These are phyloP conservation scores for Microctonus hyperodae DNA, from an alignment of 2,888 invertebrate species.

Conservation along the genomic window DNA sequence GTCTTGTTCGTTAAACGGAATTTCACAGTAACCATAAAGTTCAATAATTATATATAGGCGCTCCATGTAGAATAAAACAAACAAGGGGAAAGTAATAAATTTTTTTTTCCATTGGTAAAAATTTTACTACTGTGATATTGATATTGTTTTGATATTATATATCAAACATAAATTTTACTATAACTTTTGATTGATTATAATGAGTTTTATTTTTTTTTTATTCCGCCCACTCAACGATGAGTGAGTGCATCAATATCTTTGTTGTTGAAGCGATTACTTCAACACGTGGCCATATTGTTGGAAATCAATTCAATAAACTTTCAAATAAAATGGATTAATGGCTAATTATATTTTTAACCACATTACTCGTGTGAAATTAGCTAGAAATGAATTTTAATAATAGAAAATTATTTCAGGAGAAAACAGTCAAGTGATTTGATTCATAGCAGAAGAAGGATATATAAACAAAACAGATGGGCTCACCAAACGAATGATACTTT, in stretches of 20 bases:
- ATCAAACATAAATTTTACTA: constrained; percentile 59
- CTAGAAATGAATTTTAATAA: not conserved
- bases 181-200: constrained; percentile 52
- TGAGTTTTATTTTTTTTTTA: constrained; percentile 53
- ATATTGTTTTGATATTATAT: constrained; percentile 48
- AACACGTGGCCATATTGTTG: not conserved
- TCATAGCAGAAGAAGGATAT: no score
- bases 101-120: constrained; percentile 50
- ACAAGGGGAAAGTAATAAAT: constrained; percentile 52
- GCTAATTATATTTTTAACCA: not conserved
- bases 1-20: constrained; percentile 16
- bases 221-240: not conserved
- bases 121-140: constrained; percentile 56
- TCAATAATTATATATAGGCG: constrained; percentile 53
- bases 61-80: constrained; percentile 59
- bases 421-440: not conserved
- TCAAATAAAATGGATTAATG: no score
- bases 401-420: not conserved
- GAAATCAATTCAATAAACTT: not conserved
- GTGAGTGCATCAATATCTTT: not conserved
- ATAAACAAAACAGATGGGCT: not conserved
- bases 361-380: not conserved
- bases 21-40: constrained; percentile 46
- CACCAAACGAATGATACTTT: not conserved
- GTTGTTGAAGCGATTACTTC: not conserved